These are phyloP conservation scores for Pomatostomus ruficeps DNA, from an alignment of 2,113 vertebrate genomes.

Conservation along the genomic window DNA sequence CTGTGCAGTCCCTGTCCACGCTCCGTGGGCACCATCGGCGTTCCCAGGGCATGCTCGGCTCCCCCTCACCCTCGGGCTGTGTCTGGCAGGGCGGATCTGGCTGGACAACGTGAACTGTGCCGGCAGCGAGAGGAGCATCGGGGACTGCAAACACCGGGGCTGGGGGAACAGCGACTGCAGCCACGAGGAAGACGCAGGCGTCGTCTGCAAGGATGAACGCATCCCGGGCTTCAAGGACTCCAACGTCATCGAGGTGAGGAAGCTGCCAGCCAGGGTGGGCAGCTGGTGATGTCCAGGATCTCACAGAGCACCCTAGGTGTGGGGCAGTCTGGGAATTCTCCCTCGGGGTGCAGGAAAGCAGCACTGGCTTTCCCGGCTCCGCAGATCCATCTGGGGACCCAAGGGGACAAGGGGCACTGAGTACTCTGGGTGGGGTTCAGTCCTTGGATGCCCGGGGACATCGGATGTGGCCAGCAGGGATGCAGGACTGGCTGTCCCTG, in stretches of 20 bases:
- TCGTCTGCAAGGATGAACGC: constrained; percentile 91
- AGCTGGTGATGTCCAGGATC: neutral
- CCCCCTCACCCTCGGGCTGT: neutral
- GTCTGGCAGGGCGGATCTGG: constrained; percentile 88
- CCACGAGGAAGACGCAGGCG: constrained; percentile 92
- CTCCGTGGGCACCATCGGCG: neutral
- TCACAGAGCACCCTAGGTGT: neutral
- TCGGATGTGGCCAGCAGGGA: neutral
- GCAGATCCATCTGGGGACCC: rapidly evolving
- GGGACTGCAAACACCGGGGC: constrained; percentile 85
- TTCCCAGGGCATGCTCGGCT: neutral
- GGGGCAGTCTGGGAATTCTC: neutral
- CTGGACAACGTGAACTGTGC: constrained; percentile 90
- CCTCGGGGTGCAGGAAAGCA: neutral
- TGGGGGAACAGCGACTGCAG: constrained; percentile 97
- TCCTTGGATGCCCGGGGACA: neutral
- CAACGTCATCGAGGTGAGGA: constrained; percentile 90
- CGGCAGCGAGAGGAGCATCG: constrained; percentile 82
- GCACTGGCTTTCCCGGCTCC: neutral
- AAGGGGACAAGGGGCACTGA: neutral
- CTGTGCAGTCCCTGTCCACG: rapidly evolving
- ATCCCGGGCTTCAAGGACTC: constrained; percentile 87
- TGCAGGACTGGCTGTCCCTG: neutral
- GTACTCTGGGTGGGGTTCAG: neutral
- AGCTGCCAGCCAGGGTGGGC: neutral